phyloP scores from a whole-genome alignment of 2,888 invertebrate genomes.

The Seira musarum region DNA sequence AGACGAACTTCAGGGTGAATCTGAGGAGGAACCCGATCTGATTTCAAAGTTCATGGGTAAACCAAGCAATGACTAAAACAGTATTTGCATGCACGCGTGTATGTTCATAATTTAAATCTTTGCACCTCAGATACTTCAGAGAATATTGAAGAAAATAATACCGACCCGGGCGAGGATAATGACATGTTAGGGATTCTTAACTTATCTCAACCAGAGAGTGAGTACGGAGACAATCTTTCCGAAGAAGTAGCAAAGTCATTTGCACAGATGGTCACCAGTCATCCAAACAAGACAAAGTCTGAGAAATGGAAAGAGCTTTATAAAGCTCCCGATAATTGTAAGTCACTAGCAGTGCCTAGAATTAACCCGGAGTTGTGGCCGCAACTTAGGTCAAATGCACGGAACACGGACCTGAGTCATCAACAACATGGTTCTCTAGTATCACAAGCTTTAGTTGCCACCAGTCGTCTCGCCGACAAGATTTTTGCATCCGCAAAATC shows the following conservation, averaged over 20 bases:
- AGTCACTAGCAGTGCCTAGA: not conserved
- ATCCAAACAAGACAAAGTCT: not conserved
- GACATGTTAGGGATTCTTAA: constrained; percentile 7
- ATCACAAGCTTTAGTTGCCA: not conserved
- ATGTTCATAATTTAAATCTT: no score
- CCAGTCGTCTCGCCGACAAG: not conserved
- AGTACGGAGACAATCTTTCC: constrained; percentile 5
- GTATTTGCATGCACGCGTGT: no score
- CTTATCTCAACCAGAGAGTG: constrained; percentile 5
- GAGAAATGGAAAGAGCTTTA: not conserved
- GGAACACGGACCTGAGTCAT: not conserved
- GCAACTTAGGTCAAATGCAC: not conserved
- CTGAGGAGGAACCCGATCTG: no score
- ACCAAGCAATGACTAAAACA: no score
- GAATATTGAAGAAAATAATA: no score
- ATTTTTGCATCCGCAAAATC: not conserved
- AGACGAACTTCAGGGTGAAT: not conserved
- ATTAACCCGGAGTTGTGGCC: constrained; percentile 19
- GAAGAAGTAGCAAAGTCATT: constrained; percentile 17
- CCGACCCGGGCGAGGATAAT: not conserved
- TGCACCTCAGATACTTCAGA: no score
- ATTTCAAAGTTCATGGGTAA: not conserved
- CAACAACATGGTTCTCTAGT: not conserved
- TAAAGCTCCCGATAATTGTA: constrained; percentile 18
- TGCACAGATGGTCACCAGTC: not conserved